phyloP scores from a whole-genome alignment of 2,113 vertebrate species.

The Haemorhous mexicanus region DNA sequence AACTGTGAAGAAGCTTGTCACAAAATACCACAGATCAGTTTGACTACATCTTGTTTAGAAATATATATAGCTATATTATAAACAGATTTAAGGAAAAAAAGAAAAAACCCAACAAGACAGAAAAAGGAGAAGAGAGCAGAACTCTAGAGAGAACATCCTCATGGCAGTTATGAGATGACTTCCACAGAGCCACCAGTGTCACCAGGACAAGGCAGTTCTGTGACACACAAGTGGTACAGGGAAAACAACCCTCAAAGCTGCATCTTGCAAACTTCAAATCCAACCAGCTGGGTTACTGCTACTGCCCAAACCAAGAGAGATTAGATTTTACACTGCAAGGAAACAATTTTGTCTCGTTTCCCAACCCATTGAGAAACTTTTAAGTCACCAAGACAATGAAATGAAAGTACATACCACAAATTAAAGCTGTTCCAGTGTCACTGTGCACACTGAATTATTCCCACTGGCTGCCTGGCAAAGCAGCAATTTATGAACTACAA shows the following conservation, averaged over 20 bases:
- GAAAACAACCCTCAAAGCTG: background rate
- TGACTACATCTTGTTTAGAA: background rate
- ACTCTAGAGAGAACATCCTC: background rate
- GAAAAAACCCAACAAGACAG: rapidly evolving
- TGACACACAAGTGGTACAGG: background rate
- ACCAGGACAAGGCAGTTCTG: background rate
- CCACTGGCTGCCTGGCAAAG: background rate
- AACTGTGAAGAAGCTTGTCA: background rate
- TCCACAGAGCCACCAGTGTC: background rate
- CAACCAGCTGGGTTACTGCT: background rate
- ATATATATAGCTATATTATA: background rate
- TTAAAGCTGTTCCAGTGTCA: background rate
- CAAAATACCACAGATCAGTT: background rate
- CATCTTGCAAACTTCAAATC: background rate
- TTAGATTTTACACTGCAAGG: background rate
- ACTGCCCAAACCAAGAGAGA: background rate
- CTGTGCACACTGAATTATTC: background rate
- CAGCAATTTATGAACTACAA: background rate
- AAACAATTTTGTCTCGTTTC: background rate
- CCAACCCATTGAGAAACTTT: background rate
- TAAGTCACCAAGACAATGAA: background rate
- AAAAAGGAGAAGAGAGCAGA: background rate
- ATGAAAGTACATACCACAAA: background rate
- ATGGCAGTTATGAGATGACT: background rate
- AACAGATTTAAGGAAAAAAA: background rate